phyloP scores from a whole-genome alignment of 2,113 vertebrate genomes.

The Acanthisitta chloris region DNA sequence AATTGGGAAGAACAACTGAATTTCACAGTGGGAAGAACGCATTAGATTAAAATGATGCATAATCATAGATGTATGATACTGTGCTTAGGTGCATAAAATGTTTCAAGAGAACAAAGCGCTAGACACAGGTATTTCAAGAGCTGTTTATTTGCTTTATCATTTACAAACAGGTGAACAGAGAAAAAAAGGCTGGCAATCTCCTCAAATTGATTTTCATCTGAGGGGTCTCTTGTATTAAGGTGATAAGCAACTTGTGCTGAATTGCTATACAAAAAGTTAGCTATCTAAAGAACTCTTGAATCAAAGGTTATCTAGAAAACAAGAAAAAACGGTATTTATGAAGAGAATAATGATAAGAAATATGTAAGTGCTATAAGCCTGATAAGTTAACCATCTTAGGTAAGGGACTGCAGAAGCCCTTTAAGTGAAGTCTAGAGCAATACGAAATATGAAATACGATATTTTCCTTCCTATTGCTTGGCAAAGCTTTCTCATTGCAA shows the following conservation, averaged over 20 bases:
- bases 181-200: conserved; percentile 55
- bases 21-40: conserved; percentile 63
- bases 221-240: conserved; percentile 59
- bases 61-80: conserved; percentile 32
- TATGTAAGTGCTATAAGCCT: background rate
- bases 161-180: conserved; percentile 71
- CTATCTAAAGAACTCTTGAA: conserved; percentile 34
- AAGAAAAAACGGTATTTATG: conserved; percentile 7
- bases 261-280: conserved; percentile 61
- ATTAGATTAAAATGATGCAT: conserved; percentile 62
- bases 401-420: background rate
- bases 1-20: conserved; percentile 68
- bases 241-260: conserved; percentile 68
- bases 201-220: conserved; percentile 74
- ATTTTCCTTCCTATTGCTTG: background rate
- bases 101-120: conserved; percentile 43
- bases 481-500: background rate
- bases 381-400: background rate
- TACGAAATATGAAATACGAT: background rate
- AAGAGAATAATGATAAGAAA: background rate
- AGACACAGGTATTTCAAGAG: conserved; percentile 61
- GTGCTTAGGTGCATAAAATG: conserved; percentile 26
- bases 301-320: conserved; percentile 49
- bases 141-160: conserved; percentile 73
- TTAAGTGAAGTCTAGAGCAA: background rate